phyloP scores from a whole-genome alignment of 1,140 invertebrate species.

The Drosophila fuyamai region DNA sequence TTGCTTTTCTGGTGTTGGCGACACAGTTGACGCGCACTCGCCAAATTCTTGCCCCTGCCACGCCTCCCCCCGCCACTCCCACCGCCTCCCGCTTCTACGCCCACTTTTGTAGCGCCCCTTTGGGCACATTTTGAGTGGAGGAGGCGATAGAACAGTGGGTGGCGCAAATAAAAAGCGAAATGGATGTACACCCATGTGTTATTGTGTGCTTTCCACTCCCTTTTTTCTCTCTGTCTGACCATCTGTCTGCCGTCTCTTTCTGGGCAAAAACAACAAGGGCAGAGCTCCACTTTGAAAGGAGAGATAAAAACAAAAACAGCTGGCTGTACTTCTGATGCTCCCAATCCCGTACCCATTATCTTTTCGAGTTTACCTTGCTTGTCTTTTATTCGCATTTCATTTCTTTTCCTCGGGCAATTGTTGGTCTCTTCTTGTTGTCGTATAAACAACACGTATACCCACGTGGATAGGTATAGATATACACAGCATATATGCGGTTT shows the following conservation, averaged over 20 bases:
- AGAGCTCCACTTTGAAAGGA: background rate
- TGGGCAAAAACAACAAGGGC: constrained; percentile 1
- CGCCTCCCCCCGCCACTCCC: background rate
- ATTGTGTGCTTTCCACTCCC: constrained; percentile 12
- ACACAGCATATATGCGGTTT: background rate
- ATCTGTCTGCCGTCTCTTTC: constrained; percentile 13
- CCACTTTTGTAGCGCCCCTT: background rate
- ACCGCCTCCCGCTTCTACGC: background rate
- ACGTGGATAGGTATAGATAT: background rate
- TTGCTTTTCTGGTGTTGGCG: constrained; percentile 39
- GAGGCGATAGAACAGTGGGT: background rate
- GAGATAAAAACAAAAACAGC: constrained; percentile 12
- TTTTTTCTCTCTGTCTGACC: background rate
- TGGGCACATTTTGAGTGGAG: background rate
- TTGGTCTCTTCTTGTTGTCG: constrained; percentile 25
- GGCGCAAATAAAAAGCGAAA: constrained; percentile 48
- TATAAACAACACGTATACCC: constrained; percentile 10
- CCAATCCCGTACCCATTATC: constrained; percentile 5
- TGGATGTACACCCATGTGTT: constrained; percentile 32
- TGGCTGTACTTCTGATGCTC: constrained; percentile 20
- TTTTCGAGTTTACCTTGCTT: constrained; percentile 23
- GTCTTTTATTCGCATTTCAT: constrained; percentile 26
- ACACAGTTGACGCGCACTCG: constrained; percentile 67
- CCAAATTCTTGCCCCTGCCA: constrained; percentile 48
- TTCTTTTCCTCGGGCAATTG: constrained; percentile 5